phyloP scores from a whole-genome alignment of 1,140 invertebrate species.

The Palaemon carinicauda region DNA sequence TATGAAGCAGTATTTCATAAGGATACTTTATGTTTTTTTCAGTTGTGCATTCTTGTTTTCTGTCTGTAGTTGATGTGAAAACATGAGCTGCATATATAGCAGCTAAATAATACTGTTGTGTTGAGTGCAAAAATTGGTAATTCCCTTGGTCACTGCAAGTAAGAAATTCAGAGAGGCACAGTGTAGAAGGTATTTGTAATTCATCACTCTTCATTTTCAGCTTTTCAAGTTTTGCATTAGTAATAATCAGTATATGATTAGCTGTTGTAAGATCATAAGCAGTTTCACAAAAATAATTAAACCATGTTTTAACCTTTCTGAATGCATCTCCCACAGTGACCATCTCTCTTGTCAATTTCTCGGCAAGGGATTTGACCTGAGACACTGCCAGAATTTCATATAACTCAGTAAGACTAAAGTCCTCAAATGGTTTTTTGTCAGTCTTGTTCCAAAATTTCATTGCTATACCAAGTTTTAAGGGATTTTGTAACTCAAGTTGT shows the following conservation, averaged over 20 bases:
- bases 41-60: neutral
- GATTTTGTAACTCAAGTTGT: neutral
- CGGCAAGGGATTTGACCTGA: neutral
- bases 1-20: neutral
- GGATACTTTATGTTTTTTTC: neutral
- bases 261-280: neutral
- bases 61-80: no score
- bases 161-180: constrained; percentile 4
- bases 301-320: constrained; percentile 5
- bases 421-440: neutral
- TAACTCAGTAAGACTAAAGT: neutral
- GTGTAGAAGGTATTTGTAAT: neutral
- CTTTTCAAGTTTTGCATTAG: neutral
- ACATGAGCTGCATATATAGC: neutral
- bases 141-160: neutral
- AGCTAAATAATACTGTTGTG: neutral
- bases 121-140: neutral
- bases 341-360: neutral
- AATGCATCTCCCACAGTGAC: neutral
- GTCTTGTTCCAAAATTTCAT: neutral
- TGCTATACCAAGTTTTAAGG: neutral
- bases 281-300: neutral
- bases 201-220: constrained; percentile 5
- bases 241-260: neutral
- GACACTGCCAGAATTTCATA: neutral